These are phyloP conservation scores for Hydropotes inermis DNA, from an alignment of 2,113 vertebrate species.

Conservation along the genomic window DNA sequence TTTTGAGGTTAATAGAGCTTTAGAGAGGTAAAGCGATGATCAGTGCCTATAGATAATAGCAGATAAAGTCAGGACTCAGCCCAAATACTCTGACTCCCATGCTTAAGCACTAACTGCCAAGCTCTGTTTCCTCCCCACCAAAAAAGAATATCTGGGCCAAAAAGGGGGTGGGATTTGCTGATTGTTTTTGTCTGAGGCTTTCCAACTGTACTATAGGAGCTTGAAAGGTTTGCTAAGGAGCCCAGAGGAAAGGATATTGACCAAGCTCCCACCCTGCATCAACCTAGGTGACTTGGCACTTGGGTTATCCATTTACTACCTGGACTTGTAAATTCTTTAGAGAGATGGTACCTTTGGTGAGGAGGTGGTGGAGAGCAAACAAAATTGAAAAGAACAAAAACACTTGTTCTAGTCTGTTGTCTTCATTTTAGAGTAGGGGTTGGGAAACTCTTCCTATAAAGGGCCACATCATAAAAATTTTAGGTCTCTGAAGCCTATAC, in stretches of 20 bases:
- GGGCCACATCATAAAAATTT: not conserved
- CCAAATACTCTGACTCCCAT: not conserved
- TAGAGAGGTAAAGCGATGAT: not conserved
- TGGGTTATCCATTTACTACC: not conserved
- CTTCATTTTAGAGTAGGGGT: not conserved
- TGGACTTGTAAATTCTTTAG: not conserved
- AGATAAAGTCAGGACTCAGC: not conserved
- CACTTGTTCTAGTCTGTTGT: not conserved
- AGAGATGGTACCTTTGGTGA: not conserved
- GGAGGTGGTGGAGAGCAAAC: not conserved
- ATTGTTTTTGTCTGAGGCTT: not conserved
- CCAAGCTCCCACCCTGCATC: not conserved
- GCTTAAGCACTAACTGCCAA: not conserved
- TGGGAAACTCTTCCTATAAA: not conserved
- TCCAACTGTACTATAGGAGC: not conserved
- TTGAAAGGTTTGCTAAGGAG: not conserved
- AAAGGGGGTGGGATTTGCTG: not conserved
- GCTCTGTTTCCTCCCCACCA: not conserved
- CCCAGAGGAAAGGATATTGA: not conserved
- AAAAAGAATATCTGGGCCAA: not conserved
- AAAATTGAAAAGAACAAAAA: not conserved
- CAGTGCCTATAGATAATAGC: not conserved
- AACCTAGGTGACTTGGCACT: not conserved
- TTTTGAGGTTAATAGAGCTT: not conserved
- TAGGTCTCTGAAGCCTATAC: not conserved